A percentile compares a stretch with the other conserved stretches of the same genome.
These are phyloP conservation scores for Hyposoter didymator DNA, from an alignment of 2,888 invertebrate species.

Conservation along the genomic window DNA sequence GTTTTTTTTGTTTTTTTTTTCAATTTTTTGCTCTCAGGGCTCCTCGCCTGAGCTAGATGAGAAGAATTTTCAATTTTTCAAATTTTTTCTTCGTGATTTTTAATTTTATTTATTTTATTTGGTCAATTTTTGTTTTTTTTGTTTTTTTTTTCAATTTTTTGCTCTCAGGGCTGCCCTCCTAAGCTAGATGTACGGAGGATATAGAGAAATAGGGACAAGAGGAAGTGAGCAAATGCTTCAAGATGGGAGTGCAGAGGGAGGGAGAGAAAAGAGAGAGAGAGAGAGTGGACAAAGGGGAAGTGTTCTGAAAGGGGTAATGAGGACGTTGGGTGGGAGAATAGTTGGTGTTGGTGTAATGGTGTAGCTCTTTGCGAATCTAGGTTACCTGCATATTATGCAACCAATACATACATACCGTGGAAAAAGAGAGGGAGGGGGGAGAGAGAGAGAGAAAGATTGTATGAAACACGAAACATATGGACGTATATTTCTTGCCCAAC, in stretches of 20 bases:
- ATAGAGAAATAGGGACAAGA: conserved; percentile 48
- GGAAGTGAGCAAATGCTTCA: conserved; percentile 29
- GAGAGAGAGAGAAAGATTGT: conserved; percentile 1
- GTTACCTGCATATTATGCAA: conserved; percentile 82
- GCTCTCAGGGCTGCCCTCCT: conserved; percentile 7
- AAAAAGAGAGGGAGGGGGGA: neutral
- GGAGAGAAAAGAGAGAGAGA: conserved; percentile 39
- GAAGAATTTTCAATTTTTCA: too few relatives aligned
- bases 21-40: neutral
- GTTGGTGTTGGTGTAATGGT: conserved; percentile 49
- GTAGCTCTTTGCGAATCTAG: conserved; percentile 76
- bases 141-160: neutral
- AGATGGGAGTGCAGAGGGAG: conserved; percentile 25
- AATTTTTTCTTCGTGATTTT: too few relatives aligned
- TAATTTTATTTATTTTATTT: too few relatives aligned
- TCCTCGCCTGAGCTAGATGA: conserved; percentile 20
- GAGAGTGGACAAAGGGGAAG: conserved; percentile 57
- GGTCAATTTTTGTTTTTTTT: too few relatives aligned
- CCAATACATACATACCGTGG: conserved; percentile 67
- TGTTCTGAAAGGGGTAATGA: conserved; percentile 77
- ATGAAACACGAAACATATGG: conserved; percentile 28
- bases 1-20: too few relatives aligned
- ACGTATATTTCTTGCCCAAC: conserved; percentile 38
- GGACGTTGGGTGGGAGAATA: conserved; percentile 76
- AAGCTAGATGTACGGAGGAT: conserved; percentile 35